Evolutionary conservation across 2,888 invertebrate species (phyloP), one percentile per base, ranked within the genome.

Genomic region (Temnothorax rugatulus): DNA sequence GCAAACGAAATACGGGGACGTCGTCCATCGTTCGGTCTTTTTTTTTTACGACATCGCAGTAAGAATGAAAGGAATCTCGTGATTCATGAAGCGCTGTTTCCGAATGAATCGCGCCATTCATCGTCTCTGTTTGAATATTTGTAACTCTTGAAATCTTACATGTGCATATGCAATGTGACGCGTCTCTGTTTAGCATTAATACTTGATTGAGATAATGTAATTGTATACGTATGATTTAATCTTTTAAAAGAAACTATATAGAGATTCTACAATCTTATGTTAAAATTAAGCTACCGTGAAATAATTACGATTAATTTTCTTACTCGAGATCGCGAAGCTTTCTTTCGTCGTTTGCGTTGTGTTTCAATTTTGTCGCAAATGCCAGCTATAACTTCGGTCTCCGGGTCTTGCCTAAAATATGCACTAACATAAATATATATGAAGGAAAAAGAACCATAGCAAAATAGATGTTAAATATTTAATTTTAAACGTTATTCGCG

Each of bases 341-440:
- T 47, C 52, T 29, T 29, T 11, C 18, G 4, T 2, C 4, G 52
- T 15, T 79, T 82, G 21, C 21, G 29, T 29, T 4, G 29, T 29
- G 29, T 29, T 29, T 29, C 66, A 15, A 61, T n/a, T 21, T 84
- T 54, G 2, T 66, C 66, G 38, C 77, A 84, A n/a, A 79, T n/a
- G 9, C 50, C 73, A 2, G 64, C 11, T 11, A 34, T 50, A 3
- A 50, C 25, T 18, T 54, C 18, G 15, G 54, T 69, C 15, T 74
- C 59, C 4, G 8, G 7, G 61, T 82, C 25, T 69, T 68, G 34
- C 29, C 86, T 88, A 52, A 63, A 18, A 79, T 41, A 61, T n/a
- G 11, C 18, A 29, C 1, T 18, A 50, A 29, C 15, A 54, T 29
- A 71, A 73, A 61, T 50, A 61, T 29, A 34, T 50, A 38, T n/a